These are phyloP conservation scores for Mionectes olivaceus DNA, from an alignment of 2,797 vertebrate species.

Conservation along the genomic window DNA sequence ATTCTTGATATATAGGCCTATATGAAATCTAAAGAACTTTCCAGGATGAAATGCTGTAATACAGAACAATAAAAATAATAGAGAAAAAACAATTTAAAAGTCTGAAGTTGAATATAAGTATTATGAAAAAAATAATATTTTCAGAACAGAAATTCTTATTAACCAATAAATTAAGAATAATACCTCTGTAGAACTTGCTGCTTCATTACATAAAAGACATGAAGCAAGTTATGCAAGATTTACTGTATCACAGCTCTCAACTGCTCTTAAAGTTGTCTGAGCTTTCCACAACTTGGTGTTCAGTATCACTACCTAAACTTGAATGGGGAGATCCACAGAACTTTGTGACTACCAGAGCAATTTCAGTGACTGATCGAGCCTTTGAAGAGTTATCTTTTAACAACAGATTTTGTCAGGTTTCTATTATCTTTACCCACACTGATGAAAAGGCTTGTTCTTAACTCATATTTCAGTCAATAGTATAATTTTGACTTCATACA, in stretches of 20 bases:
- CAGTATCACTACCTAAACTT: not conserved
- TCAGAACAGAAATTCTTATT: not conserved
- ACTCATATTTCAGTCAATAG: not conserved
- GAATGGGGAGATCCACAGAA: not conserved
- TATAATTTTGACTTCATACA: not conserved
- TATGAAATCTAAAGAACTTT: not conserved
- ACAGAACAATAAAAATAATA: not conserved
- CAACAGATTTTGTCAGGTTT: not conserved
- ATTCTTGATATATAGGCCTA: not conserved
- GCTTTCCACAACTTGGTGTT: not conserved
- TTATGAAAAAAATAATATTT: not conserved
- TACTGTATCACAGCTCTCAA: not conserved
- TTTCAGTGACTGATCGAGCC: not conserved
- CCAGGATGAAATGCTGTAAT: not conserved
- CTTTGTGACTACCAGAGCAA: not conserved
- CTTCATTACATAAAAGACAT: not conserved
- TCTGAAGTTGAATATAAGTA: not conserved
- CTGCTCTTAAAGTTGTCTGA: not conserved
- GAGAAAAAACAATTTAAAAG: not conserved
- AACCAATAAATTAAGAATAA: not conserved
- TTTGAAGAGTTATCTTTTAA: not conserved
- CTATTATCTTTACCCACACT: not conserved
- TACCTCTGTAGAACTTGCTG: not conserved
- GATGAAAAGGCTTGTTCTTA: not conserved
- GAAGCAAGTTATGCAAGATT: not conserved